A percentile compares a stretch with the other conserved stretches of the same genome.
Evolutionary conservation across 2,113 vertebrate species (phyloP).

Genomic region (Candoia aspera): DNA sequence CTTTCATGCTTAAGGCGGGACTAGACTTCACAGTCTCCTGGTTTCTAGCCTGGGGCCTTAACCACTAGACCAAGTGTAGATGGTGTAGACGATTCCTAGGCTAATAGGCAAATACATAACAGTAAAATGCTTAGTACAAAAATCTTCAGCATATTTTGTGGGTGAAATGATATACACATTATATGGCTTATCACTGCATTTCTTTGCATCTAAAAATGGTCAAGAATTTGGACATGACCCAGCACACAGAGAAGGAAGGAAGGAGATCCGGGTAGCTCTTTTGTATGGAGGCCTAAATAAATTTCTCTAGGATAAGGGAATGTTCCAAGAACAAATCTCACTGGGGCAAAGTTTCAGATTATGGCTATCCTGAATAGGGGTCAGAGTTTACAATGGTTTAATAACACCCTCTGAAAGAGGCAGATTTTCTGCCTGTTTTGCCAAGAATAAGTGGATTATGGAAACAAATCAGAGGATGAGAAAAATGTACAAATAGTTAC

Average conservation of each 20-base stretch:
- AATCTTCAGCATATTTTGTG: neutral
- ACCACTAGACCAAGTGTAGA: no score
- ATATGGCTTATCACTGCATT: neutral
- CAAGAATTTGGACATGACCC: neutral
- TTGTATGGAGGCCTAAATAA: neutral
- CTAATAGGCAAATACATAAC: neutral
- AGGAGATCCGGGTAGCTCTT: neutral
- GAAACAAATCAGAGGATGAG: neutral
- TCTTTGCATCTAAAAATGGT: neutral
- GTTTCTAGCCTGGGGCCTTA: no score
- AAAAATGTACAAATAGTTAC: neutral
- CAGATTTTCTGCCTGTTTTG: neutral
- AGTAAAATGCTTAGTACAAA: neutral
- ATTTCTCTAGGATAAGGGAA: neutral
- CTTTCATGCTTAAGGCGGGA: no score
- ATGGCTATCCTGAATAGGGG: neutral
- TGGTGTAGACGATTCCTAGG: no score
- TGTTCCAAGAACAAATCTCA: neutral
- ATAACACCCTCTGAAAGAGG: neutral
- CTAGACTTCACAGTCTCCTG: no score
- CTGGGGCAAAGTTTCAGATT: neutral
- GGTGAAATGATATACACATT: neutral
- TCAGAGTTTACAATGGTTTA: neutral
- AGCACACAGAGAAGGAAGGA: neutral
- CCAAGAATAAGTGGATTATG: neutral